Base-by-base conservation (phyloP, 1,140 invertebrate species). In the Melipona quadrifasciata region DNA sequence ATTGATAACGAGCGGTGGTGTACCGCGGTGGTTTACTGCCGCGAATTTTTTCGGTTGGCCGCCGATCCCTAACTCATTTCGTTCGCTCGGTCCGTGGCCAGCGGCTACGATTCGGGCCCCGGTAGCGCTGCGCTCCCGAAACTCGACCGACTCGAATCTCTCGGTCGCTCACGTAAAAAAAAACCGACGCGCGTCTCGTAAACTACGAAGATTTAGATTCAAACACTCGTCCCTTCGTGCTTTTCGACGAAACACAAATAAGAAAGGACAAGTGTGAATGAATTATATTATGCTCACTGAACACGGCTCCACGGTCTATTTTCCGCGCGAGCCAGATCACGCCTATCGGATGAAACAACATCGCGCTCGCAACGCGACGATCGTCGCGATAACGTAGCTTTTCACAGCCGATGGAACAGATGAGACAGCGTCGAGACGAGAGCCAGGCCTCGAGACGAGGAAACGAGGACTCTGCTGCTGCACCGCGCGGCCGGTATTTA, bases 1-100 rank as follows among this genome's bases (percentile, higher is more conserved):
- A 88, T 91, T 90, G 90, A 91, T 91, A 91, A 90, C 85, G 86
- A 89, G 86, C 85, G 78, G 68, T 79, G 75, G 71, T 61, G 88
- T 81, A 72, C 70, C 86, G 80, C 65, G 71, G 51, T 82, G 73
- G 39, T 87, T 89, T 80, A 64, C 67, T 73, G 31, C 79, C 80
- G 65, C 61, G n/a, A 73, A 82, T 77, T 88, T 88, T 47, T 85
- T 85, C 71, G 71, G 55, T 73, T 27, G 70, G 8, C 53, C 64
- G 53, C 34, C 79, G 27, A 61, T 76, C 67, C 76, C 67, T 78
- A 68, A 58, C 55, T 78, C 82, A 47, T 71, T 67, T 83, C 14
- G 21, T 1, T n/a, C 1, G 24, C 11, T 47, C 34, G 34, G 34
- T 0, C 14, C 14, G 10, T 21, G 71, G 47, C 68, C 34, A 70